Base-by-base conservation (phyloP, 2,888 invertebrate species). In the Coelopa pilipes region DNA sequence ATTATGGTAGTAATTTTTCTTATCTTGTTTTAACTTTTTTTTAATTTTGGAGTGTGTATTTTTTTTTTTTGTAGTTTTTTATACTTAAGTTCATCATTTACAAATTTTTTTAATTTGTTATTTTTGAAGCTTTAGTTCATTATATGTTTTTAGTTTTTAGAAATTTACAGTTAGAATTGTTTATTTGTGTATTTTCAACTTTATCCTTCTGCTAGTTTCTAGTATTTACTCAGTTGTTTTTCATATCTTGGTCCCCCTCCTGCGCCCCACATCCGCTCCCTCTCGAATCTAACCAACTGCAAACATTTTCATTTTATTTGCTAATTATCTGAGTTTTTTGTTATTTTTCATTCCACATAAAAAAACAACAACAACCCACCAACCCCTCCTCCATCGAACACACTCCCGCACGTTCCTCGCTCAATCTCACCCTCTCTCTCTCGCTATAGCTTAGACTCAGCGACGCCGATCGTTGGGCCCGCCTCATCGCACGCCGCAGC, bases 401-500 rank as follows among this genome's bases (percentile, higher is more conserved):
- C n/a, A n/a, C n/a, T n/a, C 34, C 34, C 34, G 34, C 34, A 34
- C 34, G 34, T 34, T 59, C 57, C 57, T 34, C 57, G 24, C 57
- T 11, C 24, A 19, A 19, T 59, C 57, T 21, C 24, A 34, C 45
- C 62, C 21, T 34, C 2, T 62, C n/a, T 9, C 24, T 34, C 24
- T n/a, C 13, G 21, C 34, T 62, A 78, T 83, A 85, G 84, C 81
- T 81, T 81, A 80, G 84, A 80, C 81, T 82, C 80, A 82, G 80
- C 79, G 85, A 86, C 77, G 81, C 83, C 77, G 86, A 85, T 79
- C 85, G 83, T 76, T 87, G 87, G 87, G 84, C 85, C 74, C 82
- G 82, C 67, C 82, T 87, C 72, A 82, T 87, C 75, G 82, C 83
- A 75, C 81, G 84, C 68, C 84, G 85, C 79, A 84, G 82, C 79